phyloP scores from a whole-genome alignment of 2,797 vertebrate species.

The Sebastolobus alascanus region DNA sequence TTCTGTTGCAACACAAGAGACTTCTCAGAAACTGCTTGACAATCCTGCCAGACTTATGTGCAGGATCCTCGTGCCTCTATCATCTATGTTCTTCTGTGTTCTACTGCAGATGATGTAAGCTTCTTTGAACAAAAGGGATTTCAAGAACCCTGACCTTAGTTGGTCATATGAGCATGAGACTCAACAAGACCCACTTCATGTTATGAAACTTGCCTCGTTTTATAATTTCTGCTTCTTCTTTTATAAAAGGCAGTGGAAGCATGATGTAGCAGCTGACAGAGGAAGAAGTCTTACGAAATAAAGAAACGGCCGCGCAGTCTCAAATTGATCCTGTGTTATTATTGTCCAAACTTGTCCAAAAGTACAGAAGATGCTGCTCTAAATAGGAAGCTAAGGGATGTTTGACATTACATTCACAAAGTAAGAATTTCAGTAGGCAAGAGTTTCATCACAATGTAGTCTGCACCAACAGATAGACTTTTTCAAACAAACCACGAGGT shows the following conservation, averaged over 20 bases:
- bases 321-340: background rate
- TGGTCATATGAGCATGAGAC: slow-evolving; percentile 1
- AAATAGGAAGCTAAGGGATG: too few species aligned
- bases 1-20: background rate
- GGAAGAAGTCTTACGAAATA: background rate
- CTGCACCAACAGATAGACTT: background rate
- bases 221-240: background rate
- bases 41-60: background rate
- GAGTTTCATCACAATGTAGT: background rate
- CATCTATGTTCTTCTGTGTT: background rate
- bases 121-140: slow-evolving; percentile 2
- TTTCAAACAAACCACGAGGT: background rate
- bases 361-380: background rate
- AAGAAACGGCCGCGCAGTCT: background rate
- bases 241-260: background rate
- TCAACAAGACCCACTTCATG: slow-evolving; percentile 5
- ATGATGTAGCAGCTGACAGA: background rate
- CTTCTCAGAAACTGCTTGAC: background rate
- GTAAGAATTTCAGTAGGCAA: background rate
- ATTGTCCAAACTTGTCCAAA: background rate
- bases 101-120: background rate
- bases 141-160: slow-evolving; percentile 5
- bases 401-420: background rate
- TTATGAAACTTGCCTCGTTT: slow-evolving; percentile 17
- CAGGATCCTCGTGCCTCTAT: background rate